A percentile compares a stretch with the other conserved stretches of the same genome.
phyloP scores from a whole-genome alignment of 2,113 vertebrate species.

The Aptenodytes forsteri region DNA sequence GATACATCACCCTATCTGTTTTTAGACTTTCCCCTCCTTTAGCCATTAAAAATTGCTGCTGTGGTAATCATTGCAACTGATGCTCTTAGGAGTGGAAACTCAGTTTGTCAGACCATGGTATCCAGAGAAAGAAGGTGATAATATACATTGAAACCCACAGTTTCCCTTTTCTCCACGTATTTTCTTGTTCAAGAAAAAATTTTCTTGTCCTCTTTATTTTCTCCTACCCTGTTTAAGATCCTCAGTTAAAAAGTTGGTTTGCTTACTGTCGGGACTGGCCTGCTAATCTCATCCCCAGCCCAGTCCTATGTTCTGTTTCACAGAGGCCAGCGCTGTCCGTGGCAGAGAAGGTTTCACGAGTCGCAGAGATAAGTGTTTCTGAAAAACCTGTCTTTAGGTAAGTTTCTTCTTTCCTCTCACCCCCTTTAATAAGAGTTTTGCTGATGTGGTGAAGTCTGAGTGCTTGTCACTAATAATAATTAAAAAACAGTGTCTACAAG shows the following conservation, averaged over 20 bases:
- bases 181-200: neutral
- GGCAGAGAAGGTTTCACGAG: neutral
- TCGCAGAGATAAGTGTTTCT: neutral
- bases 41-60: neutral
- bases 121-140: neutral
- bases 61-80: neutral
- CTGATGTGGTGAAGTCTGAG: neutral
- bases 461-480: neutral
- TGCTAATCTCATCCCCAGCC: neutral
- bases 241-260: neutral
- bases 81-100: neutral
- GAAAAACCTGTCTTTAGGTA: neutral
- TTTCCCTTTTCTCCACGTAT: neutral
- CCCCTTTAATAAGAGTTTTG: neutral
- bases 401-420: conserved; percentile 1
- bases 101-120: neutral
- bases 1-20: neutral
- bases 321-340: neutral
- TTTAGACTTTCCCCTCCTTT: neutral
- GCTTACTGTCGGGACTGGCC: neutral
- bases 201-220: neutral
- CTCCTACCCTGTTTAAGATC: neutral
- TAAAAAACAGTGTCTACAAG: neutral
- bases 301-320: neutral
- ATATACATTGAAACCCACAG: neutral